Percentiles rank a stretch among this genome's conserved stretches.
Evolutionary conservation across 1,140 invertebrate species (phyloP).

Genomic region (Drosophila fuyamai): DNA sequence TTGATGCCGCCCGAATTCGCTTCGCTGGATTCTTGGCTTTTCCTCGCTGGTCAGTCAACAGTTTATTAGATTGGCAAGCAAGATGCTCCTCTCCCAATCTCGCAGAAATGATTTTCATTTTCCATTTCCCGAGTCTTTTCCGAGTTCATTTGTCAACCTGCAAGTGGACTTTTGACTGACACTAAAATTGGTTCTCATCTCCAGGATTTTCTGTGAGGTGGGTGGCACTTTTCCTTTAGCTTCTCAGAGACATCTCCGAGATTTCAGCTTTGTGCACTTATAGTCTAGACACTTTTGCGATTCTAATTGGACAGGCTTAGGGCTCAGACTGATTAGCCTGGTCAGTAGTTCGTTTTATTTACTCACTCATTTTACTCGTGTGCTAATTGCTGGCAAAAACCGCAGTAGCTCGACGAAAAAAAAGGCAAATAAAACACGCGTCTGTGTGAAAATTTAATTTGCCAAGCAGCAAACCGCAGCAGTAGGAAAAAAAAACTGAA

Average conservation of each 20-base stretch:
- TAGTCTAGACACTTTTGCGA: conserved; percentile 61
- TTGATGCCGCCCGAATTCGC: conserved; percentile 61
- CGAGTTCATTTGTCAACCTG: conserved; percentile 67
- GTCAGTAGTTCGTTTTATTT: conserved; percentile 6
- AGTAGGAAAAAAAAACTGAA: not conserved
- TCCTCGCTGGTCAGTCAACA: conserved; percentile 55
- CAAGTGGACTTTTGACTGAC: conserved; percentile 43
- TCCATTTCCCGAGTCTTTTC: conserved; percentile 10
- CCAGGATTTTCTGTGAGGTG: conserved; percentile 10
- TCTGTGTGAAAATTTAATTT: conserved; percentile 64
- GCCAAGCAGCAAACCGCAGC: conserved; percentile 39
- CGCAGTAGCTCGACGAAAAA: conserved; percentile 17
- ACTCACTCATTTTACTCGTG: conserved; percentile 7
- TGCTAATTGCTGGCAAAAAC: conserved; percentile 63
- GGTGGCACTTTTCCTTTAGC: conserved; percentile 2
- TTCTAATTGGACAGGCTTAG: conserved; percentile 50
- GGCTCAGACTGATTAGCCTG: conserved; percentile 29
- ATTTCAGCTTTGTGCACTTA: conserved; percentile 22
- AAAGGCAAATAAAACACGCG: conserved; percentile 34
- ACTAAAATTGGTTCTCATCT: conserved; percentile 41
- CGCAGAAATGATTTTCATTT: conserved; percentile 3
- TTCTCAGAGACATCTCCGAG: conserved; percentile 9
- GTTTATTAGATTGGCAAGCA: conserved; percentile 73
- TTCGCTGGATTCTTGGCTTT: conserved; percentile 24
- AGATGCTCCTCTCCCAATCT: conserved; percentile 13